phyloP scores from a whole-genome alignment of 2,113 vertebrate species.

The Boulengeromyrus knoepffleri region DNA sequence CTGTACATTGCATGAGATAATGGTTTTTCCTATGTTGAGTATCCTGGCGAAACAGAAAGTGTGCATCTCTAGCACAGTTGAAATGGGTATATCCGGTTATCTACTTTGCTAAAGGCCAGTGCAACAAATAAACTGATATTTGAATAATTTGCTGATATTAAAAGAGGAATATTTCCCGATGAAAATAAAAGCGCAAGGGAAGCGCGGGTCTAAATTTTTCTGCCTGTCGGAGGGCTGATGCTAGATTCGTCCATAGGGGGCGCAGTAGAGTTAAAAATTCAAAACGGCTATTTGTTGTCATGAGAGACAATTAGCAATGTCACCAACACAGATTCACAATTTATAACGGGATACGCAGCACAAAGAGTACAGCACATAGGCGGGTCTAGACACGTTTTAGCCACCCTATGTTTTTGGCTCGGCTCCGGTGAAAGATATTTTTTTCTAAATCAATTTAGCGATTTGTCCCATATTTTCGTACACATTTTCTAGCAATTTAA shows the following conservation, averaged over 20 bases:
- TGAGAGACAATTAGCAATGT: background rate
- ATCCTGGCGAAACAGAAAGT: background rate
- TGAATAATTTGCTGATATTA: background rate
- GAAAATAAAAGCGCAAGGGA: background rate
- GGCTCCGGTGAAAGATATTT: background rate
- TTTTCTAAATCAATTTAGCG: background rate
- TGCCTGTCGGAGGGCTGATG: background rate
- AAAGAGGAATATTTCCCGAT: slow-evolving; percentile 4
- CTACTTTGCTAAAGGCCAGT: background rate
- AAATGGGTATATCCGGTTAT: background rate
- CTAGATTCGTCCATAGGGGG: slow-evolving; percentile 23
- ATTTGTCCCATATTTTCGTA: background rate
- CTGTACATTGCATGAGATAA: background rate
- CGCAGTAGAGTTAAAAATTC: slow-evolving; percentile 23
- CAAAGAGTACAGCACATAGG: background rate
- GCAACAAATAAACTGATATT: background rate
- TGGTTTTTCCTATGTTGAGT: background rate
- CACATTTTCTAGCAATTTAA: background rate
- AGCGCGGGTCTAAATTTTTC: slow-evolving; percentile 12
- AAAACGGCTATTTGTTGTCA: background rate
- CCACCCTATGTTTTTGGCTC: background rate
- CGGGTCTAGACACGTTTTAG: background rate
- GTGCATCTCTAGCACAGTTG: background rate
- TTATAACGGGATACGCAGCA: background rate
- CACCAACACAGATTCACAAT: background rate